phyloP scores from a whole-genome alignment of 2,888 invertebrate genomes.

The Papilio protenor region DNA sequence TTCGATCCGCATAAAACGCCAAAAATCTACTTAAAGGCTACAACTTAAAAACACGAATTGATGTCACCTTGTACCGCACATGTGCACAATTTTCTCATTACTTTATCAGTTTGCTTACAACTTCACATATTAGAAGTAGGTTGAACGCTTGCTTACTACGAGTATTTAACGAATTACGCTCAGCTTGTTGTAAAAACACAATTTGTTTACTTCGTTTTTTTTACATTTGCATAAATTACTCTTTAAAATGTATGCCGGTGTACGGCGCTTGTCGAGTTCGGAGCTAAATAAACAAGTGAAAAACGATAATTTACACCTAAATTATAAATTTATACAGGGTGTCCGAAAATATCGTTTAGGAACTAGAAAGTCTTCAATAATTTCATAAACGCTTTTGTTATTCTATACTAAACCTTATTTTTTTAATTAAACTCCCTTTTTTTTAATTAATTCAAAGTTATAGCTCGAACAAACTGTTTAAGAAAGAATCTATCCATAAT shows the following conservation, averaged over 20 bases:
- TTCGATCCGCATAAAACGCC: neutral
- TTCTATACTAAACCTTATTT: no score
- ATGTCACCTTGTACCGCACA: neutral
- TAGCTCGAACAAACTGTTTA: neutral
- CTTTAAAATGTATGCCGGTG: slow-evolving; percentile 1
- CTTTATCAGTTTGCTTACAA: neutral
- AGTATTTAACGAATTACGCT: neutral
- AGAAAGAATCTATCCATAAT: neutral
- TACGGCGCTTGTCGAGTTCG: slow-evolving; percentile 8
- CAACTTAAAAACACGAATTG: neutral
- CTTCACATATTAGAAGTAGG: neutral
- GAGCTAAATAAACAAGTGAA: neutral
- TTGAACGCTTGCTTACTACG: neutral
- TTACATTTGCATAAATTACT: neutral
- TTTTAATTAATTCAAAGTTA: neutral
- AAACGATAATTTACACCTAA: neutral
- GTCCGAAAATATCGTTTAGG: neutral
- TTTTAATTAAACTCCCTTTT: neutral
- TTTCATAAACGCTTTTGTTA: neutral
- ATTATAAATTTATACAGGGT: neutral
- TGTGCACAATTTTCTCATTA: neutral
- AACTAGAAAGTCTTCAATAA: no score
- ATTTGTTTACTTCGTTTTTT: neutral
- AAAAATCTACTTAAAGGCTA: neutral
- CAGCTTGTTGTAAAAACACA: neutral